These are phyloP conservation scores for Vultur gryphus DNA, from an alignment of 2,797 vertebrate genomes.

Conservation along the genomic window DNA sequence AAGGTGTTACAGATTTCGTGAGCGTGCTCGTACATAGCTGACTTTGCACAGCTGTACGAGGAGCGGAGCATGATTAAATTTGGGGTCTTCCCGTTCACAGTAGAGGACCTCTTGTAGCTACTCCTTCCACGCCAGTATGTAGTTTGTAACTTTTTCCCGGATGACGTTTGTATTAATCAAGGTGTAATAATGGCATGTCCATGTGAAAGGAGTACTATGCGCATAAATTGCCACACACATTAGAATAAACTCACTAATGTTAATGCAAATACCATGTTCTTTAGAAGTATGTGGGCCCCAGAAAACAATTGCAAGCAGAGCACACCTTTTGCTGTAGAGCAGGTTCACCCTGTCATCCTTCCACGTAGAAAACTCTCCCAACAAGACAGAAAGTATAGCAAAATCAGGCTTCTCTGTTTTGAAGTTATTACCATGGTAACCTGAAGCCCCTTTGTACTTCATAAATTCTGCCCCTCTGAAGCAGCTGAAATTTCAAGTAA, in stretches of 20 bases:
- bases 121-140: not conserved
- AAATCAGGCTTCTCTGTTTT: not conserved
- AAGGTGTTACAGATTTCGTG: not conserved
- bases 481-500: not conserved
- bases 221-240: conserved; percentile 40
- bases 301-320: not conserved
- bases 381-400: not conserved
- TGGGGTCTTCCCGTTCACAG: conserved; percentile 8
- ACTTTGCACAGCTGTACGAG: not conserved
- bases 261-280: conserved; percentile 37
- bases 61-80: not conserved
- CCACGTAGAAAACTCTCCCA: not conserved
- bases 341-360: not conserved
- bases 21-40: fast-evolving
- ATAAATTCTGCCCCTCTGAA: not conserved
- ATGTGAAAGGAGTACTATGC: conserved; percentile 38
- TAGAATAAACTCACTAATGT: conserved; percentile 31
- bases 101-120: conserved; percentile 15
- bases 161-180: conserved; percentile 18
- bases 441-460: not conserved
- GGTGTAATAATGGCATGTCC: conserved; percentile 48
- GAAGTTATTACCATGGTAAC: not conserved
- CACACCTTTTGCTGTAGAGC: conserved; percentile 19
- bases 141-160: conserved; percentile 41
- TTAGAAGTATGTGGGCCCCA: conserved; percentile 38